A percentile compares a stretch with the other conserved stretches of the same genome.
phyloP scores from a whole-genome alignment of 2,888 invertebrate genomes.

The Thyatira batis region DNA sequence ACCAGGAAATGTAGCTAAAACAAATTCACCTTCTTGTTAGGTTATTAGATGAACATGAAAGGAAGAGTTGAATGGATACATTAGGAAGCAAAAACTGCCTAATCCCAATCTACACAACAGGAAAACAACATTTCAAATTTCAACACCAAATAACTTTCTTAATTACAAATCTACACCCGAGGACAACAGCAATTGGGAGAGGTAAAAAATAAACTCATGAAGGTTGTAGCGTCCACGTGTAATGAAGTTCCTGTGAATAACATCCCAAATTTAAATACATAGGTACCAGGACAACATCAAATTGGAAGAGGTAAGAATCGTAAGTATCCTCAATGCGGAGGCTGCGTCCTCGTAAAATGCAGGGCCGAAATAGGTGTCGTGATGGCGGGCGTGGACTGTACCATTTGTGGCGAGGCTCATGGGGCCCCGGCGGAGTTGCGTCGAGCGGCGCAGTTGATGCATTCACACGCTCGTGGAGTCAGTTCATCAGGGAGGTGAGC shows the following conservation, averaged over 20 bases:
- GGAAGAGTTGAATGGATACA: too few species aligned
- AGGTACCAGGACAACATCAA: too few species aligned
- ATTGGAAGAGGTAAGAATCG: neutral
- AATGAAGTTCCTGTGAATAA: too few species aligned
- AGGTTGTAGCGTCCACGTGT: too few species aligned
- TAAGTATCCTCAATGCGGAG: slow-evolving; percentile 7
- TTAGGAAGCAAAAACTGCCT: too few species aligned
- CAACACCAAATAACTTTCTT: neutral
- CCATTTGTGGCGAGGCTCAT: slow-evolving; percentile 29
- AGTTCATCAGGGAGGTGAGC: slow-evolving; percentile 50
- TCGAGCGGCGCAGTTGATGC: slow-evolving; percentile 63
- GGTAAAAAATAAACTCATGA: too few species aligned
- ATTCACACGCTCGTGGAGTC: slow-evolving; percentile 53
- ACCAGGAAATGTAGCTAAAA: too few species aligned
- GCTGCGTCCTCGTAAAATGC: slow-evolving; percentile 1
- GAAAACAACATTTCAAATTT: too few species aligned
- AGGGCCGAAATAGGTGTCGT: slow-evolving; percentile 23
- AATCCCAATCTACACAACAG: too few species aligned
- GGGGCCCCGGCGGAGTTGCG: slow-evolving; percentile 45
- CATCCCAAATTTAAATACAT: too few species aligned
- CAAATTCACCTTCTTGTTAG: too few species aligned
- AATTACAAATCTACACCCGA: neutral
- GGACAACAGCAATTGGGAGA: neutral
- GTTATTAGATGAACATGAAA: too few species aligned
- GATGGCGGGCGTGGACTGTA: slow-evolving; percentile 29